A percentile compares a stretch with the other conserved stretches of the same genome.
Conservation (phyloP, 2,888 invertebrate species). For the Cancer borealis region DNA sequence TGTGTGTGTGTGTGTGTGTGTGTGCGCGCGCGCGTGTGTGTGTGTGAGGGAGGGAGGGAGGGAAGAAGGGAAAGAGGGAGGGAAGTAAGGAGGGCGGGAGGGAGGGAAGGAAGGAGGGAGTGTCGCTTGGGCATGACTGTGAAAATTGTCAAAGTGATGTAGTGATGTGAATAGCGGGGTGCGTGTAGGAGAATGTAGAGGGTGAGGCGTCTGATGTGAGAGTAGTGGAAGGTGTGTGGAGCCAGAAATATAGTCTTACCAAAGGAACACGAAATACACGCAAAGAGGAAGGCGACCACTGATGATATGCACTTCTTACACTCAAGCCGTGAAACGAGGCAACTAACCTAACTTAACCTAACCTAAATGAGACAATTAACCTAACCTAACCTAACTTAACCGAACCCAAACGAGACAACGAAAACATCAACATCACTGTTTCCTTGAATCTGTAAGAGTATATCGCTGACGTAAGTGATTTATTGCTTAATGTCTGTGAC, state of each 20-base stretch:
- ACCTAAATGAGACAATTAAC: not conserved
- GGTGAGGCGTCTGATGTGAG: not conserved
- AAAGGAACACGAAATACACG: not conserved
- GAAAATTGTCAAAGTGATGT: conserved; percentile 8
- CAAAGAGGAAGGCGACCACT: not conserved
- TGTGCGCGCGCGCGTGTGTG: too few species aligned
- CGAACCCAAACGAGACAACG: not conserved
- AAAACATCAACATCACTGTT: not conserved
- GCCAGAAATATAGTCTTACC: not conserved
- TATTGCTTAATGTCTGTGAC: not conserved
- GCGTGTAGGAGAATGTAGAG: not conserved
- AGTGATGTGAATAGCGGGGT: not conserved
- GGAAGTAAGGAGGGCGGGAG: too few species aligned
- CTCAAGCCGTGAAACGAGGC: too few species aligned
- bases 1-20: too few species aligned
- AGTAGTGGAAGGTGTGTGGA: not conserved
- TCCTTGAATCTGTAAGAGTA: not conserved
- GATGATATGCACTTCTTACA: not conserved
- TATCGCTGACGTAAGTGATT: not conserved
- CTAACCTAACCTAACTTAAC: too few species aligned
- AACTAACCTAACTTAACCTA: not conserved
- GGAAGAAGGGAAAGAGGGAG: not conserved
- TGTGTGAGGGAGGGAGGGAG: not conserved
- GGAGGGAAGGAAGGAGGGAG: not conserved
- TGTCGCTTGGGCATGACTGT: conserved; percentile 31